Base-by-base conservation (phyloP, 2,113 vertebrate genomes). In the Astur gentilis region DNA sequence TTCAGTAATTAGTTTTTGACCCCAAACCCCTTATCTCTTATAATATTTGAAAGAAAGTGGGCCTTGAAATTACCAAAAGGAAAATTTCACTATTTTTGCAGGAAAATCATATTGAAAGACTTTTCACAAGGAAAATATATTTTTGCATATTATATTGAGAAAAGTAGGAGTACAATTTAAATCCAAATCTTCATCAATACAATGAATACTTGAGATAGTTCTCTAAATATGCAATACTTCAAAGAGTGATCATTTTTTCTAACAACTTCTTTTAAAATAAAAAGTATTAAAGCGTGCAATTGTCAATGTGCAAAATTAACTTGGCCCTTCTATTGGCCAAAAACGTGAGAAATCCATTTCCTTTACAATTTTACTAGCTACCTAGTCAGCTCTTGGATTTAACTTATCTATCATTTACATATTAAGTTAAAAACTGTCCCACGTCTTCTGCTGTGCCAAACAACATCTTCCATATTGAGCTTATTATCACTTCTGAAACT, bases 401-500 rank as follows among this genome's bases (percentile, higher is more conserved):
- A 21, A 10, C 4, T 81, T 36, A 47, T 31, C 15, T 38, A 9
- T 76, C 13, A 54, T 52, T 80, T 89, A 65, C 15, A 34, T 22
- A 45, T 15, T 57, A 75, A 49, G 5, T 42, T 45, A 71, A 93
- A 83, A 55, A 36, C 49, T 61, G 4, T 36, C 27, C 21, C 2
- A 3, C 52, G 20, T 64, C 89, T 64, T 97, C 94, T 96, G 54
- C 79, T 93, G 52, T 81, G 72, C 8, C 75, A 94, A 95, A 95
- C 89, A 91, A 57, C 19, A 61, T 70, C 70, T 96, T 97, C 96
- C 82, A 83, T 94, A 83, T 14, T 54, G 49, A 90, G 36, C 18
- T 91, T 78, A 64, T 94, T 83, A n/a, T 23, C 60, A 38, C 54
- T 96, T 96, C 81, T 95, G 76, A 92, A 96, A 95, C 11, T 60